Base-by-base conservation (phyloP, 2,797 vertebrate species). In the Micromesistius poutassou region DNA sequence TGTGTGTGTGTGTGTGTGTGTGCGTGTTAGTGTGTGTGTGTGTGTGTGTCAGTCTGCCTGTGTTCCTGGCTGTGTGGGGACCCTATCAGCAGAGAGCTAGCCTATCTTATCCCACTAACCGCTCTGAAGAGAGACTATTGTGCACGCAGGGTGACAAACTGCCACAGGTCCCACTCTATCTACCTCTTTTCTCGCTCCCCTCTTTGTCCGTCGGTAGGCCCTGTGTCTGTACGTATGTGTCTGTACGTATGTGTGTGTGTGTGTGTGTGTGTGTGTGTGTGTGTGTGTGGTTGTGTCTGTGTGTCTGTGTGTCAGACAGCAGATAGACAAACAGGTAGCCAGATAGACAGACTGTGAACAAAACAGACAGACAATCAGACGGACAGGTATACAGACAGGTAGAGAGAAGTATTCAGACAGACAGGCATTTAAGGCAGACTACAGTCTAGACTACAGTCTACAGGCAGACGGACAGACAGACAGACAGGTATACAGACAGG, bases 51-150 rank as follows among this genome's bases (percentile, higher is more conserved):
- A 40, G 28, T 72, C 30, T 77, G 71, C 83, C 71, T 80, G 77
- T 78, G 79, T 78, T 79, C 80, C 77, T 83, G 76, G 77, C 86
- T 75, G 4, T 84, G 66, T 10, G 66, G 28, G 25, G 66, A 28
- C 88, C 79, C 22, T 93, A 92, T 93, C 92, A 92, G 89, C 72
- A 50, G 62, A 46, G 81, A 36, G 72, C 71, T 82, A n/a, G 42
- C 79, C 82, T 92, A 91, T 93, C 91, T 93, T 94, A 94, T 94
- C 93, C 87, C 78, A 14, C 73, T 77, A 87, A 86, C 83, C 82
- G 86, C 84, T 86, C 90, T 86, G 72, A 88, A 89, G 84, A 84
- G 46, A 55, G 82, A 84, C 86, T 83, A 87, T 90, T 93, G 90
- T 91, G 85, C 77, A 79, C 81, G 80, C 79, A 88, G 86, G 85